Percentiles rank a stretch among this genome's conserved stretches.
These are phyloP conservation scores for Deroptyus accipitrinus DNA, from an alignment of 2,113 vertebrate genomes.

Conservation along the genomic window DNA sequence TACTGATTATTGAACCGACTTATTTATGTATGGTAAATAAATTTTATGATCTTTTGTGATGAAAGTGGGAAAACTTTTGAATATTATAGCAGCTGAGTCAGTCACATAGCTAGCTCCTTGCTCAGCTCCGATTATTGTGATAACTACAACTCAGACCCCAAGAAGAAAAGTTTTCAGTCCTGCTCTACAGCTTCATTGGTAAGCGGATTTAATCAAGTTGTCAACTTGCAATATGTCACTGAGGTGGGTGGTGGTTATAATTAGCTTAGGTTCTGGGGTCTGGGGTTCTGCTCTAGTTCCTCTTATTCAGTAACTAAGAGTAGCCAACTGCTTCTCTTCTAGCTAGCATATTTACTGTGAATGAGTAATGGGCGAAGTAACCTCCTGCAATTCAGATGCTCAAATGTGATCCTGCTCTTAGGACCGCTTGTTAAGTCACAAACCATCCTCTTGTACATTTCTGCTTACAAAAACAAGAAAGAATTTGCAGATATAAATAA, in stretches of 20 bases:
- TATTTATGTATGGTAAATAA: background rate
- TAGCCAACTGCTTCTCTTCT: background rate
- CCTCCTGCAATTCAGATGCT: fast-evolving
- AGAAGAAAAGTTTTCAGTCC: background rate
- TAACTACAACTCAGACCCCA: background rate
- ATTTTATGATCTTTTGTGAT: background rate
- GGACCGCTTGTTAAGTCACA: background rate
- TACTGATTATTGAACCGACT: background rate
- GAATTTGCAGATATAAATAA: background rate
- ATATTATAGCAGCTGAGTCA: background rate
- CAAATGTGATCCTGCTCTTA: background rate
- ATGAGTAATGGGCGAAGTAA: background rate
- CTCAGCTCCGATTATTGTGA: background rate
- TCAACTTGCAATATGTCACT: background rate
- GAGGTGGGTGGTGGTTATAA: background rate
- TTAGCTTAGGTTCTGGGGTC: background rate
- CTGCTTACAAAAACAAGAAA: background rate
- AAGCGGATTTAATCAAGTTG: background rate
- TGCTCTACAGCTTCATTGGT: background rate
- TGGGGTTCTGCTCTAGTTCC: too few relatives aligned
- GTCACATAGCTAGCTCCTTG: background rate
- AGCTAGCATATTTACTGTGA: background rate
- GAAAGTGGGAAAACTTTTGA: background rate
- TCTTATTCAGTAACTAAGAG: background rate
- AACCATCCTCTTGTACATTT: background rate